A percentile compares a stretch with the other conserved stretches of the same genome.
Conservation (phyloP, 2,888 invertebrate genomes). For the Oscheius myriophilus region DNA sequence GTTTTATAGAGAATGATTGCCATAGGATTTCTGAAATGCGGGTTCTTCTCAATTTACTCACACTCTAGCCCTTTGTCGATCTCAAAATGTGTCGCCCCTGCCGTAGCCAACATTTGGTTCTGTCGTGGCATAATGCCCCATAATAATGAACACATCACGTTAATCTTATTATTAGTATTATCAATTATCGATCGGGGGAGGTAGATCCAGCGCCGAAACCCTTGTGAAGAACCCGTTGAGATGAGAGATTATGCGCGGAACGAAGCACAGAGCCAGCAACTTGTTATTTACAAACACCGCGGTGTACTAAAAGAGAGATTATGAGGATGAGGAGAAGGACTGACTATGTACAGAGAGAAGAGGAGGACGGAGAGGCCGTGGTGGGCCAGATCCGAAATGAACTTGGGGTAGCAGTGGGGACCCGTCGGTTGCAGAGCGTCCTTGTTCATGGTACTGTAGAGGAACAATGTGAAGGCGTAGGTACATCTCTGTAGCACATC, state of each 20-base stretch:
- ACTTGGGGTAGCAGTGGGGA: not conserved
- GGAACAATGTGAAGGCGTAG: not conserved
- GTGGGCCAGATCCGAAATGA: constrained; percentile 6
- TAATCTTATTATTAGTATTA: too few species aligned
- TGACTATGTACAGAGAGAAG: constrained; percentile 21
- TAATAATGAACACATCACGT: too few species aligned
- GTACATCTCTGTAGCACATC: constrained; percentile 4
- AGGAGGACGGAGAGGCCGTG: constrained; percentile 4
- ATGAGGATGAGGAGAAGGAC: not conserved
- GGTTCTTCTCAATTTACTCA: too few species aligned
- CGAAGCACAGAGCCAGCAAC: constrained; percentile 10
- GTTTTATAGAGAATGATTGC: constrained; percentile 2
- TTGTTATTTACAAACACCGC: constrained; percentile 23
- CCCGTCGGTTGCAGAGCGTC: not conserved
- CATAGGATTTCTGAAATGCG: too few species aligned
- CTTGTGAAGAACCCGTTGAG: constrained; percentile 17
- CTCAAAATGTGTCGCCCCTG: too few species aligned
- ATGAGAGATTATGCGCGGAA: constrained; percentile 16
- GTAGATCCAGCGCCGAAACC: too few species aligned
- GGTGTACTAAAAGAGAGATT: constrained; percentile 10
- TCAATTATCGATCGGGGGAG: too few species aligned
- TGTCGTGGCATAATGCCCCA: too few species aligned
- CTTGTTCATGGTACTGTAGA: constrained; percentile 10
- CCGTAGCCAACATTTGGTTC: constrained; percentile 24
- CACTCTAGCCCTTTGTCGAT: too few species aligned